phyloP scores from a whole-genome alignment of 2,888 invertebrate species.

The Hyposoter dolosus region DNA sequence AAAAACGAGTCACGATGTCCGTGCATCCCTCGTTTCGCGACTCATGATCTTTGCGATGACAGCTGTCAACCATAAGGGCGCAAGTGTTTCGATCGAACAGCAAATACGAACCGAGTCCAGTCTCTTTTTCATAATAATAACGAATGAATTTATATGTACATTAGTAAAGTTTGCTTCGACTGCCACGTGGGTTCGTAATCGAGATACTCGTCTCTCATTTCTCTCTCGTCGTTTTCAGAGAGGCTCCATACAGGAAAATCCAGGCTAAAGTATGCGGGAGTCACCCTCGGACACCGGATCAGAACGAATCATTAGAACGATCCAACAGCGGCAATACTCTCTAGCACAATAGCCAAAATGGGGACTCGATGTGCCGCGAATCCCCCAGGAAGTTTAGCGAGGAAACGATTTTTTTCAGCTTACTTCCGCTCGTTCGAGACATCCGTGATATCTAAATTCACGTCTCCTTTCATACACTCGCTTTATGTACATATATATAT shows the following conservation, averaged over 20 bases:
- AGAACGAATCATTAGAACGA: constrained; percentile 83
- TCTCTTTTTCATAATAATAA: neutral
- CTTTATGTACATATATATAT: neutral
- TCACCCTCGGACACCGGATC: constrained; percentile 79
- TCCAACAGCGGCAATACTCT: constrained; percentile 52
- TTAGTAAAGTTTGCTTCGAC: constrained; percentile 30
- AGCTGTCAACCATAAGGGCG: constrained; percentile 20
- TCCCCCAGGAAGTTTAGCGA: constrained; percentile 83
- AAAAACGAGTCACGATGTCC: constrained; percentile 58
- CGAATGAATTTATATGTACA: neutral
- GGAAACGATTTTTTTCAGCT: constrained; percentile 76
- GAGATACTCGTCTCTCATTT: neutral
- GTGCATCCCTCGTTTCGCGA: constrained; percentile 39
- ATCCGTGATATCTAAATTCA: constrained; percentile 80
- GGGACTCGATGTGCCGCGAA: constrained; percentile 71
- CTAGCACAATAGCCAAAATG: constrained; percentile 75
- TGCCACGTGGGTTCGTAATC: constrained; percentile 58
- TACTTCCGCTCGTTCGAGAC: constrained; percentile 64
- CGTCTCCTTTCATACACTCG: constrained; percentile 44
- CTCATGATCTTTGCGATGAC: constrained; percentile 22
- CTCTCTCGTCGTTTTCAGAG: constrained; percentile 32
- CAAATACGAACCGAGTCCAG: neutral
- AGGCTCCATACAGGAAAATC: constrained; percentile 52
- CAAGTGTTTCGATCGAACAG: neutral
- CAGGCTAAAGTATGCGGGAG: constrained; percentile 53